Conservation (phyloP, 2,888 invertebrate species). For the Eupithecia subumbrata region DNA sequence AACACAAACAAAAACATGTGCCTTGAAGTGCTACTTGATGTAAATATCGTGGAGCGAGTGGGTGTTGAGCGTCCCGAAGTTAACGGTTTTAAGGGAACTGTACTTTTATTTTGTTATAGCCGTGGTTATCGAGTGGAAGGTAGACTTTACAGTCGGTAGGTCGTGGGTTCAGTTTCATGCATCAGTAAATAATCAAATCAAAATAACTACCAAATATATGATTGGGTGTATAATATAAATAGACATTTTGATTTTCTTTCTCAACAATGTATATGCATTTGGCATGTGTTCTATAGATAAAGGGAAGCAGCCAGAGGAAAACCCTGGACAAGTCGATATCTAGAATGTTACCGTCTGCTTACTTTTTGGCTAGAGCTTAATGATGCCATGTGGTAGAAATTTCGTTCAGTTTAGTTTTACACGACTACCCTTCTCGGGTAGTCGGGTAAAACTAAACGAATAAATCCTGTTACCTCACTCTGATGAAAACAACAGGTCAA, state of each 20-base stretch:
- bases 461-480: neutral
- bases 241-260: no score
- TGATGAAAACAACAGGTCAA: neutral
- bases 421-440: no score
- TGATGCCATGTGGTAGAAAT: neutral
- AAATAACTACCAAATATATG: neutral
- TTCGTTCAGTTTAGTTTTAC: neutral
- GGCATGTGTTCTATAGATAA: neutral
- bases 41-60: slow-evolving; percentile 50
- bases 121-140: neutral
- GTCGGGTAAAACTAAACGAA: no score
- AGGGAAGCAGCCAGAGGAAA: neutral
- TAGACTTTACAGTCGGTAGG: neutral
- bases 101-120: slow-evolving; percentile 11
- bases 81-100: slow-evolving; percentile 42
- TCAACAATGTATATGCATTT: neutral
- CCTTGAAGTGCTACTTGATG: slow-evolving; percentile 57
- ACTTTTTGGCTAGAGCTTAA: neutral
- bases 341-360: neutral
- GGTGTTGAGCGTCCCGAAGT: slow-evolving; percentile 61
- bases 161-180: neutral
- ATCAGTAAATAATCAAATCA: neutral
- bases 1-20: slow-evolving; percentile 39
- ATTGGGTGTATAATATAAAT: no score
- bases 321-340: neutral